Evolutionary conservation across 2,113 vertebrate species (phyloP).

Genomic region (Antechinus flavipes): DNA sequence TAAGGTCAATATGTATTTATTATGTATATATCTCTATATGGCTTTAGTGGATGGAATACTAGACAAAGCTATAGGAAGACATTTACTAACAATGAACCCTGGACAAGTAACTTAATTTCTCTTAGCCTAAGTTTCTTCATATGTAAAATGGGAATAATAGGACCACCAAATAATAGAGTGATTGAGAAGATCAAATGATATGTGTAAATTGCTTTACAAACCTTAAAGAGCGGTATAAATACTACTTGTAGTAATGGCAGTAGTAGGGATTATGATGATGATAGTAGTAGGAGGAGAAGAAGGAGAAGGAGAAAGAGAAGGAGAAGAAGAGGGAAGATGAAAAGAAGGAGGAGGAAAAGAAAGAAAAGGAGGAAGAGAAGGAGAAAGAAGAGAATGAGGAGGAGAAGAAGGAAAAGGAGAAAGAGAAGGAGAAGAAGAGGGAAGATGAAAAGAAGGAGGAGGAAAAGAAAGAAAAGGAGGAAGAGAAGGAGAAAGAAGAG

Average conservation of each 20-base stretch:
- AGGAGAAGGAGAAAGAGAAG: too few species aligned
- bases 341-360: rapidly evolving
- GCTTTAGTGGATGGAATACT: not conserved
- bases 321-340: too few species aligned
- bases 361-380: rapidly evolving
- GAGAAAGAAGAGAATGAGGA: too few species aligned
- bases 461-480: too few species aligned
- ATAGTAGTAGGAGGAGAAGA: too few species aligned
- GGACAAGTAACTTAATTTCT: not conserved
- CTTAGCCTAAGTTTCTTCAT: not conserved
- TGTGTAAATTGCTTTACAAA: not conserved
- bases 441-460: too few species aligned
- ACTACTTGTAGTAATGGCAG: not conserved
- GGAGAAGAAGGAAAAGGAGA: too few species aligned
- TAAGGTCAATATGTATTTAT: not conserved
- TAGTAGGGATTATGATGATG: too few species aligned
- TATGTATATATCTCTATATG: not conserved
- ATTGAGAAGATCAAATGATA: not conserved
- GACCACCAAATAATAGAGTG: not conserved
- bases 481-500: too few species aligned
- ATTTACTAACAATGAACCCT: not conserved
- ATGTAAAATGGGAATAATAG: not conserved
- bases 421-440: too few species aligned
- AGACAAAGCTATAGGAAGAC: not conserved
- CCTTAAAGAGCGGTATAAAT: not conserved